Evolutionary conservation across 2,888 invertebrate species (phyloP).

Genomic region (Dryococelus australis): DNA sequence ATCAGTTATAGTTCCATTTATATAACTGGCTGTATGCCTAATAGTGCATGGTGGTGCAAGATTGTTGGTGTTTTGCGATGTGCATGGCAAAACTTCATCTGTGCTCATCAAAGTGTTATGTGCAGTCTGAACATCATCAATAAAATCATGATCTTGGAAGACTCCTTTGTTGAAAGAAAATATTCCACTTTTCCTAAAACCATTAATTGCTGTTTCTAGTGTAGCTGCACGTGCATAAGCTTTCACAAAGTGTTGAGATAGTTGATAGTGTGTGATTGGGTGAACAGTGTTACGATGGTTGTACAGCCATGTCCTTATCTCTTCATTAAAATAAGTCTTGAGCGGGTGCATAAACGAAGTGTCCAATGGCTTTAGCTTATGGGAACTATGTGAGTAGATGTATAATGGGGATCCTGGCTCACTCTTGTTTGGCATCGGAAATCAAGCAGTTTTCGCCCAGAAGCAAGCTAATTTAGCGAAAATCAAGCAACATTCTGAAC

Average conservation of each 20-base stretch:
- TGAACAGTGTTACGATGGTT: neutral
- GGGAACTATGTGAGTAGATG: neutral
- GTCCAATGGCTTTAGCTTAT: constrained; percentile 27
- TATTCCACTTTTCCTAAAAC: constrained; percentile 23
- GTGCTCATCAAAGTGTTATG: neutral
- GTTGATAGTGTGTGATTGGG: neutral
- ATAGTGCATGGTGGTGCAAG: neutral
- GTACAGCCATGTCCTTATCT: neutral
- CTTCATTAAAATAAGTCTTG: constrained; percentile 16
- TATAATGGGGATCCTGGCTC: no score
- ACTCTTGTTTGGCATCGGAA: no score
- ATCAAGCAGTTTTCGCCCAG: no score
- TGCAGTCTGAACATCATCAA: neutral
- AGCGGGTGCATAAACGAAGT: constrained; percentile 37
- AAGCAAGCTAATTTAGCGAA: no score
- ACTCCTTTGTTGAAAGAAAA: neutral
- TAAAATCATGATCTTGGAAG: neutral
- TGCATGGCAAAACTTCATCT: neutral
- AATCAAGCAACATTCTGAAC: no score
- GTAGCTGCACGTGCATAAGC: constrained; percentile 12
- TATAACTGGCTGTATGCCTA: neutral
- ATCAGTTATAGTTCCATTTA: neutral
- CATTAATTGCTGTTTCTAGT: neutral
- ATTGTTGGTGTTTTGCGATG: neutral
- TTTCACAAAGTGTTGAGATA: constrained; percentile 1